Evolutionary conservation across 2,113 vertebrate species (phyloP).

Genomic region (Ciconia stormi): DNA sequence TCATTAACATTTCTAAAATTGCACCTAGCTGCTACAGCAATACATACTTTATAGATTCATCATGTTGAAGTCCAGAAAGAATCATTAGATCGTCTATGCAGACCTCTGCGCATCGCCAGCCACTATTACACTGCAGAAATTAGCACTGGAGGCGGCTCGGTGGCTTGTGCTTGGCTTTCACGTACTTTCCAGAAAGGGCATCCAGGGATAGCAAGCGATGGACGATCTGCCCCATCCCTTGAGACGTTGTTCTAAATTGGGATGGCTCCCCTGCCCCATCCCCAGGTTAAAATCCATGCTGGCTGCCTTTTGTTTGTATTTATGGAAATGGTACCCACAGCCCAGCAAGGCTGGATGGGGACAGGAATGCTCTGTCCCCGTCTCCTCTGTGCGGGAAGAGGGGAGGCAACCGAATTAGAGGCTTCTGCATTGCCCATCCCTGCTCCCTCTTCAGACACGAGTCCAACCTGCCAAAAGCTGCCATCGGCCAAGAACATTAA

Average conservation of each 20-base stretch:
- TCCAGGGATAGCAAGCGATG: background rate
- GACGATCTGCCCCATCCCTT: background rate
- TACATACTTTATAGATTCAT: slow-evolving; percentile 49
- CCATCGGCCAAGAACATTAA: background rate
- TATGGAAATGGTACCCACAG: background rate
- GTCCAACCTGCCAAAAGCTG: background rate
- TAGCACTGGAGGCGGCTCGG: fast-evolving
- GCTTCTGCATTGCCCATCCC: background rate
- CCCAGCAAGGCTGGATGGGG: background rate
- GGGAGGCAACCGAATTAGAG: background rate
- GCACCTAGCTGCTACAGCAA: slow-evolving; percentile 58
- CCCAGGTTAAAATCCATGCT: background rate
- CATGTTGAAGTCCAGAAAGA: slow-evolving; percentile 36
- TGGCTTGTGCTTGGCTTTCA: background rate
- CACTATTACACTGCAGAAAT: slow-evolving; percentile 34
- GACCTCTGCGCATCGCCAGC: slow-evolving; percentile 6
- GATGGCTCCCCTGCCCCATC: background rate
- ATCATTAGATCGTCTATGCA: slow-evolving; percentile 1
- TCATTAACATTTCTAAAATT: slow-evolving; percentile 69
- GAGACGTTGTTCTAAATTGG: background rate
- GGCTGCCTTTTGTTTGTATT: background rate
- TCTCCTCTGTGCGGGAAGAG: background rate
- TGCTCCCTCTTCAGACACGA: background rate
- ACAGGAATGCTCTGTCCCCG: background rate
- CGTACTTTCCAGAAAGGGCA: slow-evolving; percentile 32